phyloP scores from a whole-genome alignment of 1,140 invertebrate genomes.

The Aphis gossypii region DNA sequence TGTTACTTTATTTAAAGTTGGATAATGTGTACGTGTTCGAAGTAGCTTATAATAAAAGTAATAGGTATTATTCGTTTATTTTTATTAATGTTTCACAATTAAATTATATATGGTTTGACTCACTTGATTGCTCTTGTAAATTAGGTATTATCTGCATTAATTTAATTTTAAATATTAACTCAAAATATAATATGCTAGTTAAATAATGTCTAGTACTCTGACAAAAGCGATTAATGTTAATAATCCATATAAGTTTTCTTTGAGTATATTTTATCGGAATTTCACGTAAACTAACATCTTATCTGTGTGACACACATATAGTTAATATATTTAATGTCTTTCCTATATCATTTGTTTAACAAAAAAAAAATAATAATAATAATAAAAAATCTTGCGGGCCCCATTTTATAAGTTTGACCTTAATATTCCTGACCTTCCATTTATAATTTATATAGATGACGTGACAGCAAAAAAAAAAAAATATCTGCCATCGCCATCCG shows the following conservation, averaged over 20 bases:
- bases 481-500: slow-evolving; percentile 16
- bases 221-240: not conserved
- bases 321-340: not conserved
- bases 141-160: not conserved
- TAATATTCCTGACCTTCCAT: slow-evolving; percentile 38
- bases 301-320: slow-evolving; percentile 20
- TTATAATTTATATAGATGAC: slow-evolving; percentile 35
- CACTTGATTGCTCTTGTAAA: not conserved
- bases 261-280: slow-evolving; percentile 14
- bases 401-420: slow-evolving; percentile 31
- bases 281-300: not conserved
- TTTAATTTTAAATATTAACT: not conserved
- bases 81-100: not conserved
- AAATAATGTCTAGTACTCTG: not conserved
- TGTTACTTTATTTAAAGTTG: not conserved
- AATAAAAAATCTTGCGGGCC: slow-evolving; percentile 20
- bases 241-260: slow-evolving; percentile 1
- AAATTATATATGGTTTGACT: not conserved
- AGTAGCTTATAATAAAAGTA: not conserved
- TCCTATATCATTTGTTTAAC: not conserved
- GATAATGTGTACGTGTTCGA: not conserved
- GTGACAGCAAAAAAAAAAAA: slow-evolving; percentile 13
- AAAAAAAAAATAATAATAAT: not conserved
- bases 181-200: not conserved
- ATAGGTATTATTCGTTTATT: not conserved